Conservation (phyloP, 2,888 invertebrate species). For the Pollenia angustigena region DNA sequence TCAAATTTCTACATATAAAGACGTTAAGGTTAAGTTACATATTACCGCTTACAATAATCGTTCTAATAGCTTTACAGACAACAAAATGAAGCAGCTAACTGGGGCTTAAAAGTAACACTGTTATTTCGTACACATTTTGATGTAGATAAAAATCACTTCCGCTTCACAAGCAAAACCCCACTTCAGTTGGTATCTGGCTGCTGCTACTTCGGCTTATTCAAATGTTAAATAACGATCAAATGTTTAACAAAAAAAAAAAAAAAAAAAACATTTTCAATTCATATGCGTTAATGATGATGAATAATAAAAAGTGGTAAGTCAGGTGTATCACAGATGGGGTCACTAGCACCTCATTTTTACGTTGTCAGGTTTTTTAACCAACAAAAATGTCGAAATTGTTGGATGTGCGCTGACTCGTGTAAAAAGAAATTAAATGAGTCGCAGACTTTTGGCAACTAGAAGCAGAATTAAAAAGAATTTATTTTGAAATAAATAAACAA, state of each 20-base stretch:
- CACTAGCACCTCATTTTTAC: constrained; percentile 77
- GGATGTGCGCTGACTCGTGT: constrained; percentile 66
- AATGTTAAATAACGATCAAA: constrained; percentile 66
- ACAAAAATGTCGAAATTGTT: neutral
- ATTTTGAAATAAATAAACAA: constrained; percentile 20
- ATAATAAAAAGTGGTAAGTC: constrained; percentile 77
- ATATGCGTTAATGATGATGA: constrained; percentile 72
- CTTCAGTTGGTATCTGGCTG: constrained; percentile 15
- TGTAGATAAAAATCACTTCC: constrained; percentile 74
- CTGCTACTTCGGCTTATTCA: constrained; percentile 57
- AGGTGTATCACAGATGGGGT: constrained; percentile 81
- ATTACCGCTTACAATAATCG: no score
- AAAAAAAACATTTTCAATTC: constrained; percentile 41
- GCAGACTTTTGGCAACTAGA: constrained; percentile 47
- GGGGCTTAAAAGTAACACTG: neutral
- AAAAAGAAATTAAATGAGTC: constrained; percentile 70
- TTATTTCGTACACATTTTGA: neutral
- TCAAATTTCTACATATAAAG: no score
- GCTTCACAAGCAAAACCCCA: constrained; percentile 55
- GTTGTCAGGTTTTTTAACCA: constrained; percentile 30
- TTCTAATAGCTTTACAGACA: no score
- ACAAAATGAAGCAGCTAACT: no score
- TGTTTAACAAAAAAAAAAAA: constrained; percentile 50
- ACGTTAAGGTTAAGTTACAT: no score
- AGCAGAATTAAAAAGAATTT: constrained; percentile 21